Evolutionary conservation across 2,113 vertebrate genomes (phyloP).

Genomic region (Numida meleagris): DNA sequence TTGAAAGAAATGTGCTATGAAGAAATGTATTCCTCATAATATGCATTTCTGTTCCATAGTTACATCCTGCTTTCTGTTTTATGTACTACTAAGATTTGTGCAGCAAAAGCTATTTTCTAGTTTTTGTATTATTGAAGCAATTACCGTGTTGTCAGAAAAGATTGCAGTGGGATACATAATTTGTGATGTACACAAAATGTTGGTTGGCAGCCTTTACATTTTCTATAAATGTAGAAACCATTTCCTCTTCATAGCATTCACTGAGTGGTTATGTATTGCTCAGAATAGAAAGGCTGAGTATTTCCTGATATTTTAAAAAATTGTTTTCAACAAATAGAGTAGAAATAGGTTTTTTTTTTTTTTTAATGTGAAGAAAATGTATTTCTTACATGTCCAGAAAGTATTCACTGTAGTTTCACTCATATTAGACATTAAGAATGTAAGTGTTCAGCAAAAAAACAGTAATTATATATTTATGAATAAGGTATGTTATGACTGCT

Average conservation of each 20-base stretch:
- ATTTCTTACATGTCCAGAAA: not conserved
- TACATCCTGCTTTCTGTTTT: slow-evolving; percentile 41
- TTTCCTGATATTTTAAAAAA: not conserved
- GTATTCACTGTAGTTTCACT: not conserved
- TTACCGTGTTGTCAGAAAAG: slow-evolving; percentile 71
- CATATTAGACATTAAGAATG: not conserved
- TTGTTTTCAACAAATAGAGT: not conserved
- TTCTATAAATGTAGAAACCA: slow-evolving; percentile 41
- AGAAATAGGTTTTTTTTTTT: not conserved
- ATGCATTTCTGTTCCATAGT: slow-evolving; percentile 19
- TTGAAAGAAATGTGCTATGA: not conserved
- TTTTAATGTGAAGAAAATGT: not conserved
- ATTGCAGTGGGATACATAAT: slow-evolving; percentile 67
- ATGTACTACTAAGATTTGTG: slow-evolving; percentile 38
- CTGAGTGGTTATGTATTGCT: slow-evolving; percentile 7
- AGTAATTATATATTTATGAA: slow-evolving; percentile 11
- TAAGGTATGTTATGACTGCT: not conserved
- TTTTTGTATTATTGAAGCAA: slow-evolving; percentile 70
- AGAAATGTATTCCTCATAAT: not conserved
- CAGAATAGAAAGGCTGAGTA: not conserved
- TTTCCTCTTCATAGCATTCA: slow-evolving; percentile 34
- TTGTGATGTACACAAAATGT: slow-evolving; percentile 57
- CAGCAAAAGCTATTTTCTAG: slow-evolving; percentile 45
- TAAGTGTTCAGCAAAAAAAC: not conserved
- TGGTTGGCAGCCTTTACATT: slow-evolving; percentile 35